Conservation (phyloP, 2,888 invertebrate species). For the Brassicogethes aeneus region DNA sequence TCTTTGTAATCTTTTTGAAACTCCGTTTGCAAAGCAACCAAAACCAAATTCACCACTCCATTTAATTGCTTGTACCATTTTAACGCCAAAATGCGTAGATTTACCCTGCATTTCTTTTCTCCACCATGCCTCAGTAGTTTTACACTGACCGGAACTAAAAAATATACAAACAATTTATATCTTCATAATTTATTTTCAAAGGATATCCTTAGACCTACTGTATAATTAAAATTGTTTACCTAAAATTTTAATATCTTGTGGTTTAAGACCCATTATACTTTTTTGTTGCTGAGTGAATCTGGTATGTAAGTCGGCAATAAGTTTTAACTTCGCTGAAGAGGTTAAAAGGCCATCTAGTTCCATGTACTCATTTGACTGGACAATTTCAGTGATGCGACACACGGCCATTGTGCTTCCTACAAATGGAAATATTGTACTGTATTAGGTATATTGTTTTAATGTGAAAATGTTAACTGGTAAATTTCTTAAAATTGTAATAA, state of each 20-base stretch:
- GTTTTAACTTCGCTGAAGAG: conserved; percentile 22
- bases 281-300: conserved; percentile 30
- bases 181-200: neutral
- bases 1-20: conserved; percentile 34
- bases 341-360: conserved; percentile 32
- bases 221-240: neutral
- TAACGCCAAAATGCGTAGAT: conserved; percentile 33
- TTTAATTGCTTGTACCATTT: conserved; percentile 33
- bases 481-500: too few relatives aligned
- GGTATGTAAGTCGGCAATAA: conserved; percentile 28
- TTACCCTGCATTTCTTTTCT: conserved; percentile 27
- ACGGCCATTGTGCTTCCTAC: conserved; percentile 27
- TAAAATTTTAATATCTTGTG: conserved; percentile 37
- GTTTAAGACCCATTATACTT: conserved; percentile 30
- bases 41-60: conserved; percentile 29
- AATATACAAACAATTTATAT: neutral
- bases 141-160: conserved; percentile 31
- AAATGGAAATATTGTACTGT: neutral
- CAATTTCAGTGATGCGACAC: conserved; percentile 37
- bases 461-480: too few relatives aligned
- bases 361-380: conserved; percentile 29
- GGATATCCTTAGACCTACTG: too few relatives aligned
- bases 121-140: conserved; percentile 19
- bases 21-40: conserved; percentile 37
- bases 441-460: neutral